Percentiles rank a stretch among this genome's conserved stretches.
phyloP scores from a whole-genome alignment of 2,797 vertebrate genomes.

The Tauraco hartlaubi region DNA sequence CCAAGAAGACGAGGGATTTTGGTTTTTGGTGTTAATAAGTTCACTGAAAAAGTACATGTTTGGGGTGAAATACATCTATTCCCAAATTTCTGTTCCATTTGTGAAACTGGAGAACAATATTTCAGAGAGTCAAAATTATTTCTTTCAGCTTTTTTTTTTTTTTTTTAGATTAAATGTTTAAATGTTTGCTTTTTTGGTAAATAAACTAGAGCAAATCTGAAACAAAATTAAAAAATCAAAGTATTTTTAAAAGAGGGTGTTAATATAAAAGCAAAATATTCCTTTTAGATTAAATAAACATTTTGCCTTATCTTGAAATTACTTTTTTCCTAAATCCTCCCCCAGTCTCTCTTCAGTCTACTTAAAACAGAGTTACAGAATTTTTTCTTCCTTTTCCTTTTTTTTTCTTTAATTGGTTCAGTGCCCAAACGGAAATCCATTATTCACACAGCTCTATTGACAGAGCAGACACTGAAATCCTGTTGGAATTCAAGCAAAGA shows the following conservation, averaged over 20 bases:
- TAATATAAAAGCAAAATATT: neutral
- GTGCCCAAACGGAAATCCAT: slow-evolving; percentile 54
- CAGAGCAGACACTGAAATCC: slow-evolving; percentile 57
- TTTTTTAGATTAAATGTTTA: neutral
- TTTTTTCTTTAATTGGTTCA: neutral
- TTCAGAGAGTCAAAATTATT: neutral
- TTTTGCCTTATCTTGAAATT: neutral
- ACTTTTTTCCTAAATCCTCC: neutral
- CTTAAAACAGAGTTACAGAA: neutral
- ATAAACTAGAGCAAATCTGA: neutral
- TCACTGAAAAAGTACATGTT: neutral
- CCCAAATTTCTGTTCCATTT: neutral
- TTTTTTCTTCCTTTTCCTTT: neutral
- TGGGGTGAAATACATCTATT: neutral
- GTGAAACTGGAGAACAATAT: neutral
- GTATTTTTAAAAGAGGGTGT: neutral
- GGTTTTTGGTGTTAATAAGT: neutral
- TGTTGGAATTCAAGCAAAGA: slow-evolving; percentile 55
- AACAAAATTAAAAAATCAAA: neutral
- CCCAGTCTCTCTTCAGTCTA: neutral
- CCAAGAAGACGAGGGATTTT: neutral
- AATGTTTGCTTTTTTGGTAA: neutral
- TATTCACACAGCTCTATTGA: slow-evolving; percentile 53
- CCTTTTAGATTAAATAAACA: neutral
- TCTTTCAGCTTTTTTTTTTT: neutral